Base-by-base conservation (phyloP, 37 sponge, comb jelly and placozoan genomes). In the Agelas oroides region DNA sequence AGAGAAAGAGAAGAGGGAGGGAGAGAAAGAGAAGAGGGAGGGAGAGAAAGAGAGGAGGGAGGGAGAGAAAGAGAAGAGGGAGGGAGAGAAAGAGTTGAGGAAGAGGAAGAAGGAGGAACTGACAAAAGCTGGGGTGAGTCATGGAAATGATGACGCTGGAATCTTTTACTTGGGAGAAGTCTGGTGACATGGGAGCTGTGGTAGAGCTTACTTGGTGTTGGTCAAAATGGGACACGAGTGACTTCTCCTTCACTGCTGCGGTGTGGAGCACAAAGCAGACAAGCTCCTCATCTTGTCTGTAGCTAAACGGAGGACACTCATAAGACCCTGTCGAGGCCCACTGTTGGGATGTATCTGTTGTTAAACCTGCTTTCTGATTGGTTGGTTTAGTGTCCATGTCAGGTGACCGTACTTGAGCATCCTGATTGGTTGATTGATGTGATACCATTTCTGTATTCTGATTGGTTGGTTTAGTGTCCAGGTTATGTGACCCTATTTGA, bases 231-330 rank as follows among this genome's bases (percentile, higher is more conserved):
- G 65, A 40, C 36, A 84, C 87, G 0, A 94, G 18, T 32, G 91
- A 61, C 8, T n/a, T 17, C 55, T 32, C 35, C 67, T 90, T 87
- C 20, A 86, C 88, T 30, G 12, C 59, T 0, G 56, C 15, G 1
- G 92, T 82, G 54, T 94, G 82, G 20, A 94, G 66, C 20, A 90
- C 87, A 71, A 94, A 90, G 33, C 41, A 35, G 20, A 94, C 75
- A 67, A 53, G 25, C 6, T 32, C 46, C 30, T 89, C 67, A 37
- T 77, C 75, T 64, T 93, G 94, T 3, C 75, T 71, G 55, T 90
- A 94, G 70, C 76, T 71, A 74, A 65, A 94, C 0, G 84, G 78
- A 36, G 94, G 94, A 82, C 92, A 86, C 56, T 25, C 16, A 87
- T 88, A 83, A 19, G 63, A 46, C n/a, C 64, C 70, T 12, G 24